Evolutionary conservation across 2,113 vertebrate species (phyloP).

Genomic region (Gallinago jamesoni): DNA sequence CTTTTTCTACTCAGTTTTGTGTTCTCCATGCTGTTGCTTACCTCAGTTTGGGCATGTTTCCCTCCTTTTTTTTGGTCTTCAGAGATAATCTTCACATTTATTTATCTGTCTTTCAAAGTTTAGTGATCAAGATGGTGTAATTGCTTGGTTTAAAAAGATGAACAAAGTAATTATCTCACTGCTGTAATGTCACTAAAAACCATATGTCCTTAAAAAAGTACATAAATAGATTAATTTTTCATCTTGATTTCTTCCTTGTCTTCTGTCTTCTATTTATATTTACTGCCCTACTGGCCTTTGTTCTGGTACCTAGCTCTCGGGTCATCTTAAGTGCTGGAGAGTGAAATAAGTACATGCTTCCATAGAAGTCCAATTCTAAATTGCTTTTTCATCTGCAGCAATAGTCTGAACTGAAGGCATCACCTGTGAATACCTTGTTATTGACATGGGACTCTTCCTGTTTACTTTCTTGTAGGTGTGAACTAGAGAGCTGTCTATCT

Average conservation of each 20-base stretch:
- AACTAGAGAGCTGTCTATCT: neutral
- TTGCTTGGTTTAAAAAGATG: neutral
- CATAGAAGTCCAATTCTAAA: neutral
- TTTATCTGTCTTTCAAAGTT: neutral
- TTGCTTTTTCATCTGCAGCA: neutral
- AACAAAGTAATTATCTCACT: neutral
- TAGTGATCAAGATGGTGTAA: neutral
- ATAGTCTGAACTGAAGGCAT: neutral
- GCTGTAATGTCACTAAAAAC: neutral
- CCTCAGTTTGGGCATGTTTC: neutral
- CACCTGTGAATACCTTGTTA: neutral
- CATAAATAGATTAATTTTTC: neutral
- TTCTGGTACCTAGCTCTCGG: neutral
- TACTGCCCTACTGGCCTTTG: neutral
- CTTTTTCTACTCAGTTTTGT: neutral
- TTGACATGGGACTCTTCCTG: neutral
- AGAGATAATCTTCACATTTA: neutral
- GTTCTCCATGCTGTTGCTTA: neutral
- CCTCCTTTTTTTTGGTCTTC: neutral
- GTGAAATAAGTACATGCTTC: neutral
- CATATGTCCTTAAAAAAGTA: neutral
- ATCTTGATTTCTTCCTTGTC: neutral
- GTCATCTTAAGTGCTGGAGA: neutral
- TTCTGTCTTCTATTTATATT: neutral
- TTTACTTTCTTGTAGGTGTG: neutral